Conservation (phyloP, 2,888 invertebrate species). For the Rhabditoides inermis region DNA sequence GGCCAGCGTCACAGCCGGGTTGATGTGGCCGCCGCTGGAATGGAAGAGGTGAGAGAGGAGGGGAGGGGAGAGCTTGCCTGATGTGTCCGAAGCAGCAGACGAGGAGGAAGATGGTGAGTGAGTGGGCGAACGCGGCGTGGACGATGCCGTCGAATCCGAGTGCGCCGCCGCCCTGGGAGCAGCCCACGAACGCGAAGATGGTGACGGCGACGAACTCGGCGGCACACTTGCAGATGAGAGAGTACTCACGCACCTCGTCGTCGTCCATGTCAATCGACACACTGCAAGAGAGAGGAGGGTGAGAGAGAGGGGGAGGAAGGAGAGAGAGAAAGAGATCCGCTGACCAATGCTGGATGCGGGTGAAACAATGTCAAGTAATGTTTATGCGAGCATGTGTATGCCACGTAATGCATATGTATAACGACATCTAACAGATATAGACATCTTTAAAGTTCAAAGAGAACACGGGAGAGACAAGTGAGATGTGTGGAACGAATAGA, state of each 20-base stretch:
- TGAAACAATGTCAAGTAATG: no score
- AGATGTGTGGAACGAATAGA: no score
- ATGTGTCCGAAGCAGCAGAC: constrained; percentile 38
- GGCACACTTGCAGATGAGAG: constrained; percentile 23
- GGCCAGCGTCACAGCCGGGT: constrained; percentile 55
- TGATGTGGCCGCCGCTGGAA: constrained; percentile 55
- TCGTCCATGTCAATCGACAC: no score
- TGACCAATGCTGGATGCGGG: background rate
- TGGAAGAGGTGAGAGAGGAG: background rate
- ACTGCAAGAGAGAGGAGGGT: no score
- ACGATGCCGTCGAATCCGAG: constrained; percentile 18
- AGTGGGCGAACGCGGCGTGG: constrained; percentile 43
- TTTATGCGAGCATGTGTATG: no score
- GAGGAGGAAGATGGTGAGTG: constrained; percentile 40
- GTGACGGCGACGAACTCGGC: constrained; percentile 46
- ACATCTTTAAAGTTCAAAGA: no score
- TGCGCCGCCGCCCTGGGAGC: constrained; percentile 1
- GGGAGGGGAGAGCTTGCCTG: constrained; percentile 5
- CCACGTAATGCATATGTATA: no score
- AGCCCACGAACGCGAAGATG: constrained; percentile 38
- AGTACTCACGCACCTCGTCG: no score
- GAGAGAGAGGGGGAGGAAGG: background rate
- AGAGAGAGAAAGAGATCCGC: background rate
- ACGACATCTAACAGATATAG: no score
- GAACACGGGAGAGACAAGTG: no score